Conservation (phyloP, 1,140 invertebrate genomes). For the Vanessa tameamea region DNA sequence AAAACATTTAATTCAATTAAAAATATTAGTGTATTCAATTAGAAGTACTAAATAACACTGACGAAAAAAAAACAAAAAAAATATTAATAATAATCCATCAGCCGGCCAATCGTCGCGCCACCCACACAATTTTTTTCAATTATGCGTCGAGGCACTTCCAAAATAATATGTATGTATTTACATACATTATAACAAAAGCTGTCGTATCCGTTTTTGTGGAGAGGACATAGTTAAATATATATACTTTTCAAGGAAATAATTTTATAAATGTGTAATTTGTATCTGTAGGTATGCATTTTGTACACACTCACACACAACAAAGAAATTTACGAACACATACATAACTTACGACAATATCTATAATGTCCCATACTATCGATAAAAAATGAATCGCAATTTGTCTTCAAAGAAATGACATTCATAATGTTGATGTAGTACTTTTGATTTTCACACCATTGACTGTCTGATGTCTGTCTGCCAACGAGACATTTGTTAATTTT, state of each 20-base stretch:
- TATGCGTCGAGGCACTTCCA: slow-evolving; percentile 2
- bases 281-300: too few species aligned
- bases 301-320: too few species aligned
- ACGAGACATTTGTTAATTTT: not conserved
- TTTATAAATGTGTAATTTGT: too few species aligned
- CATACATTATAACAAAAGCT: slow-evolving; percentile 4
- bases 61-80: not conserved
- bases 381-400: not conserved
- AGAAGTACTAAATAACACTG: not conserved
- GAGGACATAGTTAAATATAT: not conserved
- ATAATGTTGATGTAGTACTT: slow-evolving; percentile 13
- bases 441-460: not conserved
- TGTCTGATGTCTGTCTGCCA: too few species aligned
- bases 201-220: not conserved
- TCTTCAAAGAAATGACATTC: not conserved
- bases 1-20: not conserved
- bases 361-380: too few species aligned
- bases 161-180: slow-evolving; percentile 10
- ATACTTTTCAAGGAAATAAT: too few species aligned
- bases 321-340: not conserved
- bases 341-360: not conserved
- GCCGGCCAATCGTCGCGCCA: not conserved
- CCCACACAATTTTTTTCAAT: slow-evolving; percentile 6
- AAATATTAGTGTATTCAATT: not conserved
- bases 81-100: not conserved